Percentiles rank a stretch among this genome's conserved stretches.
Conservation (phyloP, 2,888 invertebrate species). For the Allolobophora icterica region DNA sequence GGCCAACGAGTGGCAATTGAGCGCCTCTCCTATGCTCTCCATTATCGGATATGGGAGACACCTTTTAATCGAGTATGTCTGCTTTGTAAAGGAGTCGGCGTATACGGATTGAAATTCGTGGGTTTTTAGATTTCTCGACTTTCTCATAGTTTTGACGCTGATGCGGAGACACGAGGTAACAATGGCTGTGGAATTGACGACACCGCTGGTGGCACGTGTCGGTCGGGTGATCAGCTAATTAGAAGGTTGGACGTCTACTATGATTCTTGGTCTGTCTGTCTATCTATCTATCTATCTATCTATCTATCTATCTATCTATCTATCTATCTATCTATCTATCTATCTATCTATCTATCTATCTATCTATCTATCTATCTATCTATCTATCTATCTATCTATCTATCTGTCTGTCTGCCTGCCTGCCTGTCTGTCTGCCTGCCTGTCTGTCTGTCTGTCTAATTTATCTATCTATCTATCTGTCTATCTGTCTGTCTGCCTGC, state of each 20-base stretch:
- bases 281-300: no score
- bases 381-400: not conserved
- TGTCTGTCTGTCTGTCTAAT: no score
- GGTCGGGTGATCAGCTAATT: not conserved
- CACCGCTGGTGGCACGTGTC: not conserved
- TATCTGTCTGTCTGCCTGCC: not conserved
- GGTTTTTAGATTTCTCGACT: not conserved
- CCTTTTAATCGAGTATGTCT: not conserved
- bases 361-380: not conserved
- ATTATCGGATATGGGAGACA: not conserved
- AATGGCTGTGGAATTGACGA: not conserved
- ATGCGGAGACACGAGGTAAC: not conserved
- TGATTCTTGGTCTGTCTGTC: no score
- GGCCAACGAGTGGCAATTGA: not conserved
- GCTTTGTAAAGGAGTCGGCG: not conserved
- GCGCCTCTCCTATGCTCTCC: not conserved
- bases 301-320: no score
- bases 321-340: not conserved
- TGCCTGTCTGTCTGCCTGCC: no score
- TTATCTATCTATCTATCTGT: no score
- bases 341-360: not conserved
- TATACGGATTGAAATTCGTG: not conserved
- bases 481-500: no score
- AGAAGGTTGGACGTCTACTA: not conserved
- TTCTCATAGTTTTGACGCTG: not conserved